phyloP scores from a whole-genome alignment of 2,113 vertebrate species.

The Electrona antarctica region DNA sequence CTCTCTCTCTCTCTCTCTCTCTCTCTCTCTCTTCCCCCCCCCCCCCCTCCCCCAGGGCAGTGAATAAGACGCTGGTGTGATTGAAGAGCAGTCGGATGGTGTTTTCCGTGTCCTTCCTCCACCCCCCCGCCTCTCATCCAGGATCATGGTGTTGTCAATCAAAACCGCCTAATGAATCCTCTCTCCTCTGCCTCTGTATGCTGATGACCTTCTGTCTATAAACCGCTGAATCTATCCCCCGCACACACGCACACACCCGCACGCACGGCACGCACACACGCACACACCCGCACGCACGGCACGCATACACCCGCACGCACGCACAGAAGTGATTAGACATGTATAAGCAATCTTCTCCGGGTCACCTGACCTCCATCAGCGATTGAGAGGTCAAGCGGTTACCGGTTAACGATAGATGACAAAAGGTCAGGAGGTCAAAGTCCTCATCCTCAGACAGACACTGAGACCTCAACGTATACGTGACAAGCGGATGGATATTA shows the following conservation, averaged over 20 bases:
- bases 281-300: neutral
- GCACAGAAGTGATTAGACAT: slow-evolving; percentile 35
- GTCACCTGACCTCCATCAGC: slow-evolving; percentile 19
- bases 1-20: slow-evolving; percentile 2
- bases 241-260: neutral
- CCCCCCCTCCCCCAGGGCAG: neutral
- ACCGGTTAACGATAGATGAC: slow-evolving; percentile 21
- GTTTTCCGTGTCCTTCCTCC: neutral
- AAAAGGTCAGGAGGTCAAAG: too few relatives aligned
- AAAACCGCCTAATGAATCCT: slow-evolving; percentile 27
- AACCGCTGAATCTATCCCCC: slow-evolving; percentile 22
- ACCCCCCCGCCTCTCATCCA: neutral
- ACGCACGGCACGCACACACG: neutral
- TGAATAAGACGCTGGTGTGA: neutral
- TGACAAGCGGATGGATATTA: neutral
- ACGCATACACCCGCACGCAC: neutral
- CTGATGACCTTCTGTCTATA: slow-evolving; percentile 45
- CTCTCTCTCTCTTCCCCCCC: neutral
- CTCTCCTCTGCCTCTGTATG: slow-evolving; percentile 21
- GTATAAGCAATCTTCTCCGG: slow-evolving; percentile 29
- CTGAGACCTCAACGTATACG: slow-evolving; percentile 12
- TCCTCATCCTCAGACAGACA: neutral
- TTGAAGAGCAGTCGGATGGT: neutral
- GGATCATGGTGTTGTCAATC: neutral
- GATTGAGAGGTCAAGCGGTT: slow-evolving; percentile 55